phyloP scores from a whole-genome alignment of 2,113 vertebrate species.

The Ammodramus savannarum region DNA sequence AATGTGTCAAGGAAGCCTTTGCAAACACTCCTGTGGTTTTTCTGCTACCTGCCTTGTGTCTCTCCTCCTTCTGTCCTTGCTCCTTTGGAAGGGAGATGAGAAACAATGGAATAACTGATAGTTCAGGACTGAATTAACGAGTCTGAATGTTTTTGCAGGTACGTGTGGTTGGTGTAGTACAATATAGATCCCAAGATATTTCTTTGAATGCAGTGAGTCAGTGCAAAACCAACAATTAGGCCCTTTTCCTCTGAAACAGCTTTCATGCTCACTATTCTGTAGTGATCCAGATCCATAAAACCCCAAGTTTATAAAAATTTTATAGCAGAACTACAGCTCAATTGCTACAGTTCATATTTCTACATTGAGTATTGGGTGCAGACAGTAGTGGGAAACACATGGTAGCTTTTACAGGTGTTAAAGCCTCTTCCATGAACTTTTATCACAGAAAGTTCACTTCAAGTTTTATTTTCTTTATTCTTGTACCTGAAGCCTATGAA shows the following conservation, averaged over 20 bases:
- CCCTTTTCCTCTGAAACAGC: neutral
- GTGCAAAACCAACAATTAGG: neutral
- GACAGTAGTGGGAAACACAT: neutral
- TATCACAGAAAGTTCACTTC: conserved; percentile 4
- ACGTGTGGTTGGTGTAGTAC: rapidly evolving
- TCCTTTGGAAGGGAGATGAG: neutral
- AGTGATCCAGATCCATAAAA: neutral
- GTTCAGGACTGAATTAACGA: neutral
- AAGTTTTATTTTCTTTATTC: conserved; percentile 32
- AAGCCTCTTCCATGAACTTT: neutral
- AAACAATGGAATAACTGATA: neutral
- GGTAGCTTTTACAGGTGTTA: neutral
- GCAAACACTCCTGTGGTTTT: neutral
- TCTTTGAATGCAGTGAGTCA: neutral
- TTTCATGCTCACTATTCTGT: neutral
- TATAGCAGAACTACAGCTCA: neutral
- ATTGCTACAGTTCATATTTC: neutral
- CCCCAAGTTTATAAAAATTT: neutral
- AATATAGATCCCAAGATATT: neutral
- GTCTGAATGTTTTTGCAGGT: neutral
- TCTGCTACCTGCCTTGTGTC: neutral
- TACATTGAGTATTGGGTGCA: neutral
- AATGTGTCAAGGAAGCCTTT: neutral
- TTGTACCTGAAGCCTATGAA: neutral
- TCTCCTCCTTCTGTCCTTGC: neutral